Conservation (phyloP, 2,888 invertebrate genomes). For the Ptycholaimellus sp. region DNA sequence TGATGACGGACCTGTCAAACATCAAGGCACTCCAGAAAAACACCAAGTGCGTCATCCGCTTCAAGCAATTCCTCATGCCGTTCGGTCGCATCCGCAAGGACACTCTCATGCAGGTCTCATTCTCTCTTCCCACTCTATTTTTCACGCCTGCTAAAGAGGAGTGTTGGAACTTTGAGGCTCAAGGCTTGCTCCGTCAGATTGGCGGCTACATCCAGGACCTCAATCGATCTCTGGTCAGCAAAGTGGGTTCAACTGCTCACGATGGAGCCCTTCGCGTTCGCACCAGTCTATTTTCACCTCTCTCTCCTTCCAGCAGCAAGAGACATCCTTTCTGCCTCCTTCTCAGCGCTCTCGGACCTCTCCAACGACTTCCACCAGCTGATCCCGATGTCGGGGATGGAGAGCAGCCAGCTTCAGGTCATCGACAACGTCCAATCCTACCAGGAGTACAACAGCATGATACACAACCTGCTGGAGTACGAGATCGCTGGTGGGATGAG, state of each 20-base stretch:
- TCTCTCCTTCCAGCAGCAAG: no score
- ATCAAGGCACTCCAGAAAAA: conserved; percentile 10
- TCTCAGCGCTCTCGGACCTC: no score
- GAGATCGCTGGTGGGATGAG: conserved; percentile 9
- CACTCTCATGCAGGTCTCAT: no score
- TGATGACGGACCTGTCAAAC: conserved; percentile 28
- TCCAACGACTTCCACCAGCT: conserved; percentile 32
- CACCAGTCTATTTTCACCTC: no score
- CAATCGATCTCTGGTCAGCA: no score
- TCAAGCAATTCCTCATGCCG: conserved; percentile 16
- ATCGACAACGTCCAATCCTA: conserved; percentile 22
- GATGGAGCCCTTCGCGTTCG: no score
- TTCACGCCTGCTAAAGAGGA: no score
- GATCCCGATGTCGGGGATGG: conserved; percentile 30
- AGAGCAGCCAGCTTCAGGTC: conserved; percentile 27
- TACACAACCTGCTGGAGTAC: conserved; percentile 16
- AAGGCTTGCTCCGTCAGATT: conserved; percentile 24
- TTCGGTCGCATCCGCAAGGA: conserved; percentile 27
- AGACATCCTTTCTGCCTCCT: no score
- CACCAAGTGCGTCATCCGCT: background rate
- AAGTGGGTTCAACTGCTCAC: no score
- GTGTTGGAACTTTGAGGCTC: no score
- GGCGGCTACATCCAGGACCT: conserved; percentile 14
- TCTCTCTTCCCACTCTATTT: no score
- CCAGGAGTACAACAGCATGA: conserved; percentile 9